These are phyloP conservation scores for Andrena dorsata DNA, from an alignment of 2,888 invertebrate genomes.

Conservation along the genomic window DNA sequence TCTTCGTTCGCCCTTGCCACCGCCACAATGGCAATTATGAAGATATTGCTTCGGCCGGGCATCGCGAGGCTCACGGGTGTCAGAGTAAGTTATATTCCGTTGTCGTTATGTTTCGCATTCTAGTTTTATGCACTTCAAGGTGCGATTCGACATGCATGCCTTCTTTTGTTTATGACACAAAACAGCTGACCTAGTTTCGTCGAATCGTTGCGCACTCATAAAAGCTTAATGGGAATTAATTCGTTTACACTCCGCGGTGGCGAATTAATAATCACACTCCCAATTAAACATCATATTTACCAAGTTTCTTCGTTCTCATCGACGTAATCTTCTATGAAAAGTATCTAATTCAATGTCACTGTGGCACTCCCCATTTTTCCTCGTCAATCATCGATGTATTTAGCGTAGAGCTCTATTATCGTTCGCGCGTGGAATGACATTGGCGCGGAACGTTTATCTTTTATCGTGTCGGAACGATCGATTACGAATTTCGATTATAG, in stretches of 20 bases:
- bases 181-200: conserved; percentile 24
- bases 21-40: conserved; percentile 77
- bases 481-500: conserved; percentile 11
- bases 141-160: conserved; percentile 34
- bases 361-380: not conserved
- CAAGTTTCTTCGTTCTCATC: not conserved
- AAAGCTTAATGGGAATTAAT: conserved; percentile 12
- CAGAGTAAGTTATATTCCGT: conserved; percentile 77
- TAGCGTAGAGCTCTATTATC: not conserved
- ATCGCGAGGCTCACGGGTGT: conserved; percentile 76
- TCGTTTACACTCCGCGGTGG: not conserved
- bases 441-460: not conserved
- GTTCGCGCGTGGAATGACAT: not conserved
- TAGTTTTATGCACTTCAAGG: conserved; percentile 40
- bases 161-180: conserved; percentile 52
- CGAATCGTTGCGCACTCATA: not conserved
- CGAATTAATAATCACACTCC: not conserved
- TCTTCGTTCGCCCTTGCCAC: conserved; percentile 14
- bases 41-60: conserved; percentile 78
- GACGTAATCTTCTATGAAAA: not conserved
- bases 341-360: not conserved
- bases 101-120: conserved; percentile 46
- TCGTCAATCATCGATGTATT: not conserved
- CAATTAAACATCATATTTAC: not conserved
- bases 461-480: not conserved